phyloP scores from a whole-genome alignment of 2,888 invertebrate genomes.

The Lordiphosa fenestrarum region DNA sequence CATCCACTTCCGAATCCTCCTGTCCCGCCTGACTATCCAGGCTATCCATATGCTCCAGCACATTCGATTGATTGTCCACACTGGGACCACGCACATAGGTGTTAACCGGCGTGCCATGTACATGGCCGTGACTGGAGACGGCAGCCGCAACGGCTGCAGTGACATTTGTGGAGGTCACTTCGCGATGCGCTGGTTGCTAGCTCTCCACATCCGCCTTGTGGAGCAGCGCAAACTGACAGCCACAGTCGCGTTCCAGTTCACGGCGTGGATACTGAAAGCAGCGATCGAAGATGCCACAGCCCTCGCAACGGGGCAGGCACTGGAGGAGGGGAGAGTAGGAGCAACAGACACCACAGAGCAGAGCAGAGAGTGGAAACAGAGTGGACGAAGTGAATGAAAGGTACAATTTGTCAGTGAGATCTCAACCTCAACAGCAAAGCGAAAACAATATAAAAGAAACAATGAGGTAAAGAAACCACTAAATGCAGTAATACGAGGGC shows the following conservation, averaged over 20 bases:
- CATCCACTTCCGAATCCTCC: constrained; percentile 31
- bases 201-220: constrained; percentile 89
- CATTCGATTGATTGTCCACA: constrained; percentile 66
- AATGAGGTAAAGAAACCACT: constrained; percentile 12
- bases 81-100: constrained; percentile 68
- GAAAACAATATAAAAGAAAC: constrained; percentile 52
- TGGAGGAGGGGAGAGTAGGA: constrained; percentile 32
- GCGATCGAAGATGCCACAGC: constrained; percentile 93
- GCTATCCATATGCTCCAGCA: constrained; percentile 51
- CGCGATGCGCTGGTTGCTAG: constrained; percentile 81
- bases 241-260: constrained; percentile 88
- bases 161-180: constrained; percentile 34
- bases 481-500: constrained; percentile 16
- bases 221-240: constrained; percentile 93
- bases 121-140: constrained; percentile 31
- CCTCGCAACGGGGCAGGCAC: constrained; percentile 85
- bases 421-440: constrained; percentile 61
- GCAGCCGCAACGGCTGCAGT: constrained; percentile 17
- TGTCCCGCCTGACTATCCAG: constrained; percentile 31
- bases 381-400: constrained; percentile 52
- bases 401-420: constrained; percentile 68
- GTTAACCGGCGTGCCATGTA: constrained; percentile 68
- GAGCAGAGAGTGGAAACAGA: constrained; percentile 11
- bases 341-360: constrained; percentile 25
- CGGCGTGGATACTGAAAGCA: constrained; percentile 93